Evolutionary conservation across 37 sponge, comb jelly and placozoan genomes (phyloP), one percentile per base, ranked within the genome.

Genomic region (Lycopodina hypogea): DNA sequence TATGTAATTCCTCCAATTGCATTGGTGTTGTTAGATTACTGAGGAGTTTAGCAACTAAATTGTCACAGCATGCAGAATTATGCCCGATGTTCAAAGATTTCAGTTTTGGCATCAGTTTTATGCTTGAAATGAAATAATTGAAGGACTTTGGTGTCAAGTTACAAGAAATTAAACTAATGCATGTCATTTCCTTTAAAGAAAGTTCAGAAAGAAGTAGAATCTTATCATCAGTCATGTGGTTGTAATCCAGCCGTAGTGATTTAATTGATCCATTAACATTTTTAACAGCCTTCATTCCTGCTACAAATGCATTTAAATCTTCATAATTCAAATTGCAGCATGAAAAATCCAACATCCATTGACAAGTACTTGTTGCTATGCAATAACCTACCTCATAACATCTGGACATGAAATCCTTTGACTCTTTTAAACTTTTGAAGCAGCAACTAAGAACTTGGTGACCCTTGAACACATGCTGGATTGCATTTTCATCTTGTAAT

Each of bases 301-400:
- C 7, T 6, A 6, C 4, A 6, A 60, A 17, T 60, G 61, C 61
- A 26, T 60, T 8, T 60, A 60, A 22, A 22, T 60, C 61, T 60
- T 22, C 61, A 26, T 8, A 7, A 8, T 60, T 60, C 24, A 60
- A 17, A 60, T 60, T 60, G 61, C 61, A 60, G 19, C 26, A 60
- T 60, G 21, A 8, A 8, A 60, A 17, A 60, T 60, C 24, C 24
- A 60, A 60, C 19, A 26, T 60, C 61, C 61, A 60, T 26, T 23
- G 8, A 60, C n/a, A 60, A 60, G 19, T 60, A 60, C 61, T 60
- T 60, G 61, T 28, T 26, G 61, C 61, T 26, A 60, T 60, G 24
- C 61, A 60, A 28, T 60, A 60, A 6, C 61, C 61, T 17, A 60
- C 26, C 6, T 23, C 61, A 17, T 22, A 60, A 17, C 18, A 60